Conservation (phyloP, 2,888 invertebrate genomes). For the Parnassius glacialis region DNA sequence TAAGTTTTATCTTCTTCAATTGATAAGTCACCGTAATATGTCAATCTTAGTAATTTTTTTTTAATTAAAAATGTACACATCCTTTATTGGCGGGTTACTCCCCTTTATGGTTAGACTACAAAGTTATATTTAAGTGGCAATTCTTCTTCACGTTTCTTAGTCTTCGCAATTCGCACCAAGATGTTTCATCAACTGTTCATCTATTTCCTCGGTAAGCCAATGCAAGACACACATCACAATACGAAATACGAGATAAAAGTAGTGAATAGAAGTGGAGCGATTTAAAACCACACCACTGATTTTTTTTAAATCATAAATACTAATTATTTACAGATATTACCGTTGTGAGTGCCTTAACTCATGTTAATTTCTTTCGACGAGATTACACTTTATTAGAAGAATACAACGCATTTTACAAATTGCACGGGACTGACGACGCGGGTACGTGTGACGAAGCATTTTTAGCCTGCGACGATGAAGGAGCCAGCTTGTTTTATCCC, state of each 20-base stretch:
- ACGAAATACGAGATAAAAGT: too few species aligned
- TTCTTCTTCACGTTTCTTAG: neutral
- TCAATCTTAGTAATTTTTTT: too few species aligned
- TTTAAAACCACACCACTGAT: too few species aligned
- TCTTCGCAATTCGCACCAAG: neutral
- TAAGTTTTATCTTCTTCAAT: too few species aligned
- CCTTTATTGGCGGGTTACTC: constrained; percentile 1
- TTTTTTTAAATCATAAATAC: too few species aligned
- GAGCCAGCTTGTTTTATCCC: constrained; percentile 48
- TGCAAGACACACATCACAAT: too few species aligned
- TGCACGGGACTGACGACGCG: constrained; percentile 41
- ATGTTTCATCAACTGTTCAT: constrained; percentile 8
- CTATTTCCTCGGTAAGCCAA: constrained; percentile 7
- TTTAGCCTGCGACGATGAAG: constrained; percentile 46
- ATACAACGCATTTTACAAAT: constrained; percentile 49
- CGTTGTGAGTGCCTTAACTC: constrained; percentile 27
- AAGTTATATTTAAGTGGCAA: constrained; percentile 4
- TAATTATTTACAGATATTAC: constrained; percentile 1
- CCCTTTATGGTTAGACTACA: neutral
- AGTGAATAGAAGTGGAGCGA: too few species aligned
- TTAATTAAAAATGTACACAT: neutral
- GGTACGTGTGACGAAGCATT: constrained; percentile 41
- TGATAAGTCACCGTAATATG: too few species aligned
- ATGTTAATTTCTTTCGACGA: constrained; percentile 44
- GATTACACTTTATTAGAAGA: constrained; percentile 47